These are phyloP conservation scores for Eospalax fontanierii DNA, from an alignment of 2,797 vertebrate species.

Conservation along the genomic window DNA sequence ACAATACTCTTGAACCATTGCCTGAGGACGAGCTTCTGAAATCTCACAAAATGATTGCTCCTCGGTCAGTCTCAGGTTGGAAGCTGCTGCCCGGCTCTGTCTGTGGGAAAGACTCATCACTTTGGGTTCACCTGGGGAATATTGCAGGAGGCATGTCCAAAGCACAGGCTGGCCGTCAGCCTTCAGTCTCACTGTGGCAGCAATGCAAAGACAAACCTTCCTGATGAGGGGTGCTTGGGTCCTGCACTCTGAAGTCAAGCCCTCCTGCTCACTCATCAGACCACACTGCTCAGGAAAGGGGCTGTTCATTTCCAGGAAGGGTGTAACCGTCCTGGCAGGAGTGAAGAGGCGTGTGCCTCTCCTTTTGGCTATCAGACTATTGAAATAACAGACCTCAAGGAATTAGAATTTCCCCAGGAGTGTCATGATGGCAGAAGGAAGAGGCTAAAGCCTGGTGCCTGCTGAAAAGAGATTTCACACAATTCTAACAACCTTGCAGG, in stretches of 20 bases:
- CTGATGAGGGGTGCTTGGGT: background rate
- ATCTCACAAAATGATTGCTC: accelerated
- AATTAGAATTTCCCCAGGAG: background rate
- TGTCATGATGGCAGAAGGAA: background rate
- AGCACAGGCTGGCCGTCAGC: background rate
- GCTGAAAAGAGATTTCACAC: background rate
- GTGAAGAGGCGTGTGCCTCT: background rate
- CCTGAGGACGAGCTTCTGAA: background rate
- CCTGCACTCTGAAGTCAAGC: background rate
- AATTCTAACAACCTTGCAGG: background rate
- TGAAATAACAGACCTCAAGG: background rate
- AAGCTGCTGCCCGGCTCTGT: background rate
- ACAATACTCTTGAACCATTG: background rate
- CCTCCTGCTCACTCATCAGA: background rate
- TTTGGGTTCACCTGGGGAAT: background rate
- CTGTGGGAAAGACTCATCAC: background rate
- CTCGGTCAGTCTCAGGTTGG: background rate
- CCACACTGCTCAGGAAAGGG: background rate
- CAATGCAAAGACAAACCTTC: background rate
- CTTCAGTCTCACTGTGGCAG: background rate
- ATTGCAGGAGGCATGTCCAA: background rate
- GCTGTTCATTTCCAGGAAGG: background rate
- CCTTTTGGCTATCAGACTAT: background rate
- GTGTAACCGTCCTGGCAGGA: background rate
- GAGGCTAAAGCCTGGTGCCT: background rate